A percentile compares a stretch with the other conserved stretches of the same genome.
phyloP scores from a whole-genome alignment of 1,140 invertebrate genomes.

The Drepana arcuata region DNA sequence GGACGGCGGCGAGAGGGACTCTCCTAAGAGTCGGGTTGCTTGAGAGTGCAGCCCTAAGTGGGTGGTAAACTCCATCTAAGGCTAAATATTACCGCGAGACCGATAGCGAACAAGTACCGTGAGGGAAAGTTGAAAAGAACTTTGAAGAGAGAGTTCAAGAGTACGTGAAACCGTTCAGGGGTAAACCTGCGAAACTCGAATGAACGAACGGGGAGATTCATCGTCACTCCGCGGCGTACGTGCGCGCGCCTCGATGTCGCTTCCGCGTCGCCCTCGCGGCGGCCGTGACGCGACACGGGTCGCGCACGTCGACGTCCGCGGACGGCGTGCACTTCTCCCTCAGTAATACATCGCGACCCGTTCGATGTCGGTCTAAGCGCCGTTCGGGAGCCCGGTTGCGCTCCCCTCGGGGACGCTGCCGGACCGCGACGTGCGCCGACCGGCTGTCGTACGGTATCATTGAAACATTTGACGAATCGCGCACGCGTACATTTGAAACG shows the following conservation, averaged over 20 bases:
- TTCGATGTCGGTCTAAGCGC: conserved; percentile 35
- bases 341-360: conserved; percentile 50
- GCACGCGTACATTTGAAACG: not conserved
- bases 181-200: conserved; percentile 78
- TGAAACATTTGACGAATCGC: no score
- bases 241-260: no score
- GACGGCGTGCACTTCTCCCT: conserved; percentile 60
- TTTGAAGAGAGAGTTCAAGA: conserved; percentile 92
- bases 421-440: not conserved
- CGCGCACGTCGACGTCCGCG: conserved; percentile 40
- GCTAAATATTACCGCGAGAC: conserved; percentile 88
- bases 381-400: conserved; percentile 22
- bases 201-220: conserved; percentile 73
- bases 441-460: not conserved
- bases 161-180: conserved; percentile 85
- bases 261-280: no score
- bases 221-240: conserved; percentile 44
- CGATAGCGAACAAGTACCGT: conserved; percentile 93
- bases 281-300: no score
- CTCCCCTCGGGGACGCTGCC: not conserved
- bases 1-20: conserved; percentile 69
- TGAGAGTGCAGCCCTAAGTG: conserved; percentile 88
- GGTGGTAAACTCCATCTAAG: conserved; percentile 90
- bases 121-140: conserved; percentile 93
- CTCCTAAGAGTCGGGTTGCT: conserved; percentile 86